Evolutionary conservation across 64 coral and sea anemone species (phyloP), one percentile per base, ranked within the genome.

Genomic region (Porites lutea): DNA sequence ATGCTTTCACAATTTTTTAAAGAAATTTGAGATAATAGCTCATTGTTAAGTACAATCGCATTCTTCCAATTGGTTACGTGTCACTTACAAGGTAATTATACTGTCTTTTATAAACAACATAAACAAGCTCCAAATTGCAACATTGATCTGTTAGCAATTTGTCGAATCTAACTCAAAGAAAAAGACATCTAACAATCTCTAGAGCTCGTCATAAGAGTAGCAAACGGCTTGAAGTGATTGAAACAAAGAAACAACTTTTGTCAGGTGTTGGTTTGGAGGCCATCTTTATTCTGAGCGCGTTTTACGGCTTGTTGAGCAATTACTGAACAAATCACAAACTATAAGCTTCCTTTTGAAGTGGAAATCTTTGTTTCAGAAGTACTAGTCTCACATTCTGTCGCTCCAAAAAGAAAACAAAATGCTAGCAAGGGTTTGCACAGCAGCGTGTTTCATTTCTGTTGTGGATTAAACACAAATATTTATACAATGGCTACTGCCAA

Each of bases 71-170:
- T 83, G 80, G 62, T 19, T 52, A 16, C 46, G 19, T n/a, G 46
- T 83, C 80, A 83, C 61, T 83, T 67, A 83, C 3, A 65, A 13
- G 44, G 16, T 68, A 83, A 83, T 83, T 83, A 83, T 9, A 27
- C 45, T 83, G 62, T 83, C 62, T 21, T 47, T 16, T 62, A 49
- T 6, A 48, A 12, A 82, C 43, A 64, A 82, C 37, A 48, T 82
- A 82, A 82, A 83, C 80, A 66, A 83, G 47, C 13, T 65, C 4
- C 22, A 19, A 50, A 46, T 83, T 67, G 80, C 80, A 83, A 67
- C 18, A 83, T 20, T 83, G 16, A 16, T 67, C 80, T 83, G 80
- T 83, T 83, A 45, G 62, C 4, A 68, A 46, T 49, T 48, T 49
- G 48, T 3, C 61, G 46, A 83, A 67, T 45, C 43, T 11, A 45